Evolutionary conservation across 2,888 invertebrate species (phyloP).

Genomic region (Rhingia rostrata): DNA sequence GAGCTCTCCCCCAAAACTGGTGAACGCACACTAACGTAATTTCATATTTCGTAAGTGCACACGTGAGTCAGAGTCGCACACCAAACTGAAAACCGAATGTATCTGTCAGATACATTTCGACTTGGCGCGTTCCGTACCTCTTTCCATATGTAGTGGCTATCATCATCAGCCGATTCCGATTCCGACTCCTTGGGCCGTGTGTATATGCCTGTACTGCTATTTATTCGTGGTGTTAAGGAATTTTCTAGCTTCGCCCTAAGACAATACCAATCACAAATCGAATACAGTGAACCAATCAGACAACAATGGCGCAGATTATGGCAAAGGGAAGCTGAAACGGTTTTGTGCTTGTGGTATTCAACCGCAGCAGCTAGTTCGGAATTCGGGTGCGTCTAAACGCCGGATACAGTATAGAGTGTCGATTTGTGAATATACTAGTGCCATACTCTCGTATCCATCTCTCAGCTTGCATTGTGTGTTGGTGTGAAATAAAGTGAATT

Average conservation of each 20-base stretch:
- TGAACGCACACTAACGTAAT: background rate
- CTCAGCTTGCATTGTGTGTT: constrained; percentile 13
- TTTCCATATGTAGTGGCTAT: constrained; percentile 40
- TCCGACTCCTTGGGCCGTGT: constrained; percentile 18
- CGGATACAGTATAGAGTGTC: constrained; percentile 25
- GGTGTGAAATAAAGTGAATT: constrained; percentile 49
- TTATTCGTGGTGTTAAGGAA: constrained; percentile 67
- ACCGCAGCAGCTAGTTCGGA: constrained; percentile 41
- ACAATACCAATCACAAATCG: constrained; percentile 75
- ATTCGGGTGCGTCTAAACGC: constrained; percentile 52
- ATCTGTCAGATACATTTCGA: constrained; percentile 57
- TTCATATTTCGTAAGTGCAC: constrained; percentile 1
- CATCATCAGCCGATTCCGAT: background rate
- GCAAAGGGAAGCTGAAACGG: constrained; percentile 67
- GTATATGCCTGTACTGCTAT: constrained; percentile 13
- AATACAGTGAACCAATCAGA: constrained; percentile 73
- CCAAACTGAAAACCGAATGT: constrained; percentile 21
- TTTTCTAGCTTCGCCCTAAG: constrained; percentile 74
- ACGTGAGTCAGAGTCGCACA: constrained; percentile 37
- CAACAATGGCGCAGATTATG: constrained; percentile 69
- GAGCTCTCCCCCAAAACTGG: constrained; percentile 39
- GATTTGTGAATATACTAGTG: background rate
- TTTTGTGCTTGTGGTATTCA: constrained; percentile 51
- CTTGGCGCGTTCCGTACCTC: constrained; percentile 63
- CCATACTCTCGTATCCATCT: background rate